Conservation (phyloP, 2,113 vertebrate species). For the Machaerirhynchus nigripectus region DNA sequence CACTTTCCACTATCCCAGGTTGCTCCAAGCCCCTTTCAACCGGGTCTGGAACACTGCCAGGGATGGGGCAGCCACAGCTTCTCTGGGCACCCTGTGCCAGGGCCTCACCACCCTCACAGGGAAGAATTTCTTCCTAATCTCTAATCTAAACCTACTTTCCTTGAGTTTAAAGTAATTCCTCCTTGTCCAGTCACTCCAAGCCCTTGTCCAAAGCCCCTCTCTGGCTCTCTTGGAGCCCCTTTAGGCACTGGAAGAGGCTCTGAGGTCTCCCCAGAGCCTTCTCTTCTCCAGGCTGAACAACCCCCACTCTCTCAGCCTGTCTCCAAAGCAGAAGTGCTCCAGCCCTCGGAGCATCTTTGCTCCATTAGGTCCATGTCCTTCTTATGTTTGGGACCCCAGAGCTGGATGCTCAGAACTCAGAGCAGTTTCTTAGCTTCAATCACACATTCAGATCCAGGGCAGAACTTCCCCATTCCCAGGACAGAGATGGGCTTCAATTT, state of each 20-base stretch:
- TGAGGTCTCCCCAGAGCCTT: neutral
- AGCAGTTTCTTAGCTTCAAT: neutral
- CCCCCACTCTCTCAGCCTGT: neutral
- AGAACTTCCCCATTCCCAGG: neutral
- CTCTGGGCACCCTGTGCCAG: neutral
- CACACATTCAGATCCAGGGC: neutral
- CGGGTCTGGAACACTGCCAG: fast-evolving
- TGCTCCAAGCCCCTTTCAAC: fast-evolving
- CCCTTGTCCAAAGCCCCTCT: neutral
- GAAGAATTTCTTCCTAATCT: neutral
- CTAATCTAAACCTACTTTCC: neutral
- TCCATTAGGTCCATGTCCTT: neutral
- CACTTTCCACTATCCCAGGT: fast-evolving
- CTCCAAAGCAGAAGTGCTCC: neutral
- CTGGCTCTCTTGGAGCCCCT: neutral
- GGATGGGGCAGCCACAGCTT: neutral
- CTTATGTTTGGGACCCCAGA: neutral
- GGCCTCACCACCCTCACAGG: fast-evolving
- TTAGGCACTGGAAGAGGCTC: neutral
- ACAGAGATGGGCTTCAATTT: neutral
- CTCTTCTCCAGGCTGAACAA: neutral
- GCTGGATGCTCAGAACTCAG: neutral
- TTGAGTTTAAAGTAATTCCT: neutral
- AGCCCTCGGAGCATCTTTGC: neutral
- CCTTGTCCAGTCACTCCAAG: fast-evolving